Conservation (phyloP, 2,888 invertebrate species). For the Scrobipalpa atriplicella region DNA sequence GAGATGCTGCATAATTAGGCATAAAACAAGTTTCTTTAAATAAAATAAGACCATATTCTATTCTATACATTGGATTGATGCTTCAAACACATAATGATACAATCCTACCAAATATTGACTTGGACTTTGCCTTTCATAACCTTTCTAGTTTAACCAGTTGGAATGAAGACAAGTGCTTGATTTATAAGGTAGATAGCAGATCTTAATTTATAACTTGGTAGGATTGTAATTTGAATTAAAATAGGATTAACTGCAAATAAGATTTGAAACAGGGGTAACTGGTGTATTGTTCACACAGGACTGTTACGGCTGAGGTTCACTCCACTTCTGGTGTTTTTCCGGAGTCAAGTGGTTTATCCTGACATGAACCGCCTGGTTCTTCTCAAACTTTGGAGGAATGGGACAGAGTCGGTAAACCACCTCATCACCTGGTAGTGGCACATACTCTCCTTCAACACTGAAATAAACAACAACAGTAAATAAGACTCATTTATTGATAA, state of each 20-base stretch:
- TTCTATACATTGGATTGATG: background rate
- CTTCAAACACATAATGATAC: background rate
- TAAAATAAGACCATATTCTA: background rate
- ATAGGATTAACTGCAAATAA: background rate
- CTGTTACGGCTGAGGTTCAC: conserved; percentile 75
- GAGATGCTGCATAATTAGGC: background rate
- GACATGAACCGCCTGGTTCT: conserved; percentile 94
- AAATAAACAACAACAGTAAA: conserved; percentile 41
- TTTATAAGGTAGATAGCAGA: background rate
- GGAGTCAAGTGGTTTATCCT: conserved; percentile 91
- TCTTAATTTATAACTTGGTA: background rate
- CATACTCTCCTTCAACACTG: conserved; percentile 94
- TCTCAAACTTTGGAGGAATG: conserved; percentile 94
- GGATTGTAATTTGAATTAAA: background rate
- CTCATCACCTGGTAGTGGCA: conserved; percentile 93
- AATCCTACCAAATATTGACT: background rate
- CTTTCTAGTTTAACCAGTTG: no score
- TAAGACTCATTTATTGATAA: background rate
- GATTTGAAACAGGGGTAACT: conserved; percentile 32
- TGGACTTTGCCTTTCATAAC: no score
- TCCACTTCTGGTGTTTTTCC: conserved; percentile 92
- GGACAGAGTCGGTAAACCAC: conserved; percentile 92
- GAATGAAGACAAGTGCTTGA: background rate
- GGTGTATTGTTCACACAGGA: conserved; percentile 31
- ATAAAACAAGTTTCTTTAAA: background rate